Base-by-base conservation (phyloP, 1,140 invertebrate genomes). In the Araneus ventricosus region DNA sequence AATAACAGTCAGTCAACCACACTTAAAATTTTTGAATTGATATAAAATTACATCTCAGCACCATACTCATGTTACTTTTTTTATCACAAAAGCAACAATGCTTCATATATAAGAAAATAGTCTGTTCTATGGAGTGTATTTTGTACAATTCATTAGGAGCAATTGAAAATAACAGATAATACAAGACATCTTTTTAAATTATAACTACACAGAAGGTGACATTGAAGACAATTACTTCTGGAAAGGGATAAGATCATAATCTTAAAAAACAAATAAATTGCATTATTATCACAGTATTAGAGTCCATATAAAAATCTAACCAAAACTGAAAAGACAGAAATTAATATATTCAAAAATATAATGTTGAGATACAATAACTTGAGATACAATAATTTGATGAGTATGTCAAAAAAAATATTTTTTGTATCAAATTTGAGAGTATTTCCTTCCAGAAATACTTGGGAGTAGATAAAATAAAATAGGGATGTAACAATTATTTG, bases 41-140 rank as follows among this genome's bases (percentile, higher is more conserved):
- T 90, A 90, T 57, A 90, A 84, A 90, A 90, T 80, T 90, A 90
- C 63, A 80, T 80, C 70, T 80, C 75, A 90, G 88, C 88, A 90
- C 88, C 88, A 90, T 80, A 57, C 70, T 59, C 22, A 45, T 22
- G 30, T 90, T 90, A 37, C 70, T 57, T 90, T 87, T 52, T 52
- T 52, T 84, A 84, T 84, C 82, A 84, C 82, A 84, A 52, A 52
- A 84, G 45, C 41, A 84, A 84, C 70, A 75, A 84, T 79, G 59
- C 45, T 87, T 61, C 85, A 87, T 63, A 61, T 87, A 63, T 87
- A 87, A 63, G 85, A 87, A 87, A 52, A 87, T 30, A 87, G 52
- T 87, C 45, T 63, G 27, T 67, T 84, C 45, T 84, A 87, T 59
- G 59, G 34, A 61, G 85, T 34, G 34, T 87, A 17, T 45, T 52